Base-by-base conservation (phyloP, 35 echinoderm and acorn worm species). In the Apostichopus parvimensis region DNA sequence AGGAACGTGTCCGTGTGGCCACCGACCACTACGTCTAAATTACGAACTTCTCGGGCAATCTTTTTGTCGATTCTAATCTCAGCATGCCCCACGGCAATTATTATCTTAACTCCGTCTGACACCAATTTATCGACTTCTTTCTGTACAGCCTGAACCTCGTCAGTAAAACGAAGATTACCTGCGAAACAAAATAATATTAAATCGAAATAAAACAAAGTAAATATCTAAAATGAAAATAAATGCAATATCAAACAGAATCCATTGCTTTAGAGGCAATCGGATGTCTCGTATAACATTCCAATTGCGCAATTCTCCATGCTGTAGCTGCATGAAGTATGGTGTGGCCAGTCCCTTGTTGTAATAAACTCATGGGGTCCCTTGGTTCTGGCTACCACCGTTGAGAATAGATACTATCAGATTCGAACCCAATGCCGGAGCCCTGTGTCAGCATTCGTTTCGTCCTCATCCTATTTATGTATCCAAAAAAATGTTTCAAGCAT, bases 1-100 rank as follows among this genome's bases (percentile, higher is more conserved):
- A 98, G 59, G 66, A 98, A 98, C 59, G 96, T 98, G 17, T 98
- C 90, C 7, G 94, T 92, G 91, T 95, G 94, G 25, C 94, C 96
- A 9, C 94, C 94, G 24, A 98, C 78, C 4, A 98, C 94, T 9
- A 98, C 60, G 79, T 98, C 96, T 1, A 98, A 34, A 7, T 94
- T 94, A 12, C 28, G 54, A 8, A 98, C 96, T 22, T 91, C 77
- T 17, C 57, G 7, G 9, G 94, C 96, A 53, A 98, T 93, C 56
- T 91, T 71, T 12, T 78, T 8, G 79, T 98, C 94, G 1, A 86
- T 92, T 54, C 91, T 79, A 25, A 92, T 94, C 0, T 94, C 94
- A 9, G 94, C 78, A 73, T 95, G 94, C 13, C 96, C 96, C n/a
- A 98, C 12, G 3, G 96, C 94, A n/a, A 98, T 94, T 53, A 98